phyloP scores from a whole-genome alignment of 2,888 invertebrate genomes.

The Dryobotodes eremita region DNA sequence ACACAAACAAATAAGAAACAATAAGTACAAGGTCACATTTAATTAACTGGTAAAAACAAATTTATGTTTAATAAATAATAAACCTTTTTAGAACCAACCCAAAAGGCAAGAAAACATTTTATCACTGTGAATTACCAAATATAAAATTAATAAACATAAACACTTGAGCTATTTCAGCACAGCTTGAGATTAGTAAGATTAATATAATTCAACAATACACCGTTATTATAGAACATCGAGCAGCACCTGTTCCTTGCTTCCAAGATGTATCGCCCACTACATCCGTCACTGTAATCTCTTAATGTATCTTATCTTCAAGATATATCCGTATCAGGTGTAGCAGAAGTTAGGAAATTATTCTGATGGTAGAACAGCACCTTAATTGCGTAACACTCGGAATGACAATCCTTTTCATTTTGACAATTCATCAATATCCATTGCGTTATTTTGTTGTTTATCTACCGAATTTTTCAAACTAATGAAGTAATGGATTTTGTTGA shows the following conservation, averaged over 20 bases:
- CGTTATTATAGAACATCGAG: not conserved
- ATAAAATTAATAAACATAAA: not conserved
- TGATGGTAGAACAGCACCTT: not conserved
- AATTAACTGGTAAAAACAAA: not conserved
- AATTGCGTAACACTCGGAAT: not conserved
- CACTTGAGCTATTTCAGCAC: not conserved
- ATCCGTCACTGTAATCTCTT: slow-evolving; percentile 64
- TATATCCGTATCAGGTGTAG: slow-evolving; percentile 32
- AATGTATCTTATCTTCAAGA: slow-evolving; percentile 45
- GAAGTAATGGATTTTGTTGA: too few species aligned
- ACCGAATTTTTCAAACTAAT: too few species aligned
- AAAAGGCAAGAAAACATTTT: not conserved
- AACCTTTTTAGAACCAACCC: not conserved
- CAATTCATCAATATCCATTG: too few species aligned
- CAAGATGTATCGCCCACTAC: slow-evolving; percentile 47
- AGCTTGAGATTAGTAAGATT: not conserved
- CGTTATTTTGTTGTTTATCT: too few species aligned
- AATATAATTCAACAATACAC: slow-evolving; percentile 13
- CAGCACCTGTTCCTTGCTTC: slow-evolving; percentile 47
- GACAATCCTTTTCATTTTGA: not conserved
- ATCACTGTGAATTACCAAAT: not conserved
- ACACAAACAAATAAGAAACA: not conserved
- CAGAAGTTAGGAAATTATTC: slow-evolving; percentile 16
- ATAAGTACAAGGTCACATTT: not conserved
- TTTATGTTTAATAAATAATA: not conserved